Percentiles rank a stretch among this genome's conserved stretches.
Conservation (phyloP, 2,888 invertebrate genomes). For the Congeria kusceri region DNA sequence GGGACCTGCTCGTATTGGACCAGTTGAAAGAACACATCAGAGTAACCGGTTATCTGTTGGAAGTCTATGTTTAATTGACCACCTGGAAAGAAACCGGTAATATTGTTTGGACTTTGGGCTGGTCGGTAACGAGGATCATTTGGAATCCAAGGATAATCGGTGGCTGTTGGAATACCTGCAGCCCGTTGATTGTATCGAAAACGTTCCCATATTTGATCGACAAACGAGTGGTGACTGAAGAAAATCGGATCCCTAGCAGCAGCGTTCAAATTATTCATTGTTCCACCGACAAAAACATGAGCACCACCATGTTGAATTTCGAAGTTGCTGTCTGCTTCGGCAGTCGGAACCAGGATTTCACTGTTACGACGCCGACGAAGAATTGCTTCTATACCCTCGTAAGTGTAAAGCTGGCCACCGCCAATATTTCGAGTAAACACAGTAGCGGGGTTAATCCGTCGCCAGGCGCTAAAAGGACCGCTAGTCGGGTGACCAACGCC, state of each 20-base stretch:
- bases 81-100: slow-evolving; percentile 45
- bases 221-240: slow-evolving; percentile 71
- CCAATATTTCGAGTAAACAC: slow-evolving; percentile 63
- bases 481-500: slow-evolving; percentile 56
- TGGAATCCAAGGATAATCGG: slow-evolving; percentile 42
- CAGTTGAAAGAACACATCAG: slow-evolving; percentile 25
- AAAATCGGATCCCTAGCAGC: slow-evolving; percentile 73
- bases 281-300: slow-evolving; percentile 70
- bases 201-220: slow-evolving; percentile 72
- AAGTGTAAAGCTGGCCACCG: slow-evolving; percentile 57
- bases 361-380: slow-evolving; percentile 46
- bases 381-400: slow-evolving; percentile 43
- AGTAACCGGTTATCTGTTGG: slow-evolving; percentile 27
- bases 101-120: slow-evolving; percentile 37
- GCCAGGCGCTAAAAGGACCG: slow-evolving; percentile 73
- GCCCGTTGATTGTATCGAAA: slow-evolving; percentile 53
- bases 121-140: slow-evolving; percentile 13
- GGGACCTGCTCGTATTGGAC: slow-evolving; percentile 54
- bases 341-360: slow-evolving; percentile 53
- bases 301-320: slow-evolving; percentile 68
- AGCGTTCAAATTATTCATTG: slow-evolving; percentile 66
- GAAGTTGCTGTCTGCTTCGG: slow-evolving; percentile 58
- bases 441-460: slow-evolving; percentile 33
- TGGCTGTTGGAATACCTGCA: slow-evolving; percentile 25
- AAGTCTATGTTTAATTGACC: slow-evolving; percentile 6